Base-by-base conservation (phyloP, 2,113 vertebrate genomes). In the Syrmaticus mikado region DNA sequence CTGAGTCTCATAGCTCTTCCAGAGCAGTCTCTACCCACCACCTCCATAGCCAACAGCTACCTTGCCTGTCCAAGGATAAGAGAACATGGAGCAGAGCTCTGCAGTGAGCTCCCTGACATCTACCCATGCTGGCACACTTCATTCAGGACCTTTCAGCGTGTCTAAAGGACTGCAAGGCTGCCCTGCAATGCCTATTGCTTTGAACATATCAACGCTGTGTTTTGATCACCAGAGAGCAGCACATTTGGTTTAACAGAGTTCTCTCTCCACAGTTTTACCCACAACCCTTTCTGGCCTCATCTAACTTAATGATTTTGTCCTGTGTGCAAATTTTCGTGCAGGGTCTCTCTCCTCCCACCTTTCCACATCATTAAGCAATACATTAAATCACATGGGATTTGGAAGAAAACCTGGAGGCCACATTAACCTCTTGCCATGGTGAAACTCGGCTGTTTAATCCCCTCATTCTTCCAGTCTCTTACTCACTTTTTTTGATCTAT, bases 301-400 rank as follows among this genome's bases (percentile, higher is more conserved):
- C 16, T 71, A 82, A 82, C 58, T 38, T 82, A 91, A 75, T 78
- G 91, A 86, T 84, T 82, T 82, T 48, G 57, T 92, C 89, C 92
- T 78, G 67, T 78, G 64, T 88, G 70, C 76, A 92, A 61, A 84
- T 91, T 91, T 93, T 80, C 57, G 52, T 81, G 48, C 0, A 0
- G 92, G 17, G 1, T 83, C 34, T 81, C 77, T 95, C 40, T 92
- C 91, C 83, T 93, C 81, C 81, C 81, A 92, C 87, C 66, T 73
- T 93, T 84, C 85, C 82, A 88, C 92, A 76, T 86, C 85, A 92
- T 96, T 95, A 95, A 95, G 93, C 88, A 93, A 86, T 66, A 82
- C 74, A 82, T 71, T 82, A 95, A 90, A 94, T 78, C 83, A 78
- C 70, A 75, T 36, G 45, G 77, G 93, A 95, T 94, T 92, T 94